phyloP scores from a whole-genome alignment of 2,113 vertebrate genomes.

The Amphiprion percula region DNA sequence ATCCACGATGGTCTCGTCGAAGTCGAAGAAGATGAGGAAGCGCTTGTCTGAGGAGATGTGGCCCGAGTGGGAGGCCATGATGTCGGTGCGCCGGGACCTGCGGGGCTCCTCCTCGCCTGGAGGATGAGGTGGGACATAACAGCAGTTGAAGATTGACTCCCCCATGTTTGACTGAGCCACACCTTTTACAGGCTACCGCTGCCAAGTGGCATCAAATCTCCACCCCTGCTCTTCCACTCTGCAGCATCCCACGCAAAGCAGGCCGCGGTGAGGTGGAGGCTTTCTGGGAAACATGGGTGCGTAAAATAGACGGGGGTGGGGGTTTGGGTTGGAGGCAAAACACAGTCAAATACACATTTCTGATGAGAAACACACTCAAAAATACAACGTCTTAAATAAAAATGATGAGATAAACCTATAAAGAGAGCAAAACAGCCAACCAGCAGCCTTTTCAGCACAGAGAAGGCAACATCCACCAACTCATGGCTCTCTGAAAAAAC shows the following conservation, averaged over 20 bases:
- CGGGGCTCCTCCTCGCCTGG: slow-evolving; percentile 79
- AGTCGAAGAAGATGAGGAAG: slow-evolving; percentile 95
- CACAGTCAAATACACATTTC: not conserved
- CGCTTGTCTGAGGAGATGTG: slow-evolving; percentile 77
- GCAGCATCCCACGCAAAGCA: slow-evolving; percentile 55
- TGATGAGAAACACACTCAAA: not conserved
- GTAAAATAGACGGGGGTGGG: slow-evolving; percentile 17
- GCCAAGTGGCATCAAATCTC: slow-evolving; percentile 57
- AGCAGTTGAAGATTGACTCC: slow-evolving; percentile 85
- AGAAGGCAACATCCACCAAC: slow-evolving; percentile 3
- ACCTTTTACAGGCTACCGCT: slow-evolving; percentile 31
- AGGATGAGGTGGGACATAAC: slow-evolving; percentile 81
- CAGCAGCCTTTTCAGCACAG: slow-evolving; percentile 35
- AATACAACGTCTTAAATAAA: not conserved
- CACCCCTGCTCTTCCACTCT: slow-evolving; percentile 39
- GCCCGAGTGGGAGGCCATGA: slow-evolving; percentile 80
- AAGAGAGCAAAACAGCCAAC: slow-evolving; percentile 31
- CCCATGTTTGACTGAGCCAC: slow-evolving; percentile 70
- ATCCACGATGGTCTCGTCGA: slow-evolving; percentile 95
- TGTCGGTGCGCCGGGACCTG: slow-evolving; percentile 52
- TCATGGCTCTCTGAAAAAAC: not conserved
- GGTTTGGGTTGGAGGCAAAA: slow-evolving; percentile 2
- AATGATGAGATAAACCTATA: not conserved
- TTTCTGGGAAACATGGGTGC: slow-evolving; percentile 50
- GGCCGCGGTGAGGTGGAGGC: slow-evolving; percentile 31